Percentiles rank a stretch among this genome's conserved stretches.
Evolutionary conservation across 2,888 invertebrate species (phyloP).

Genomic region (Rhogogaster chlorosoma): DNA sequence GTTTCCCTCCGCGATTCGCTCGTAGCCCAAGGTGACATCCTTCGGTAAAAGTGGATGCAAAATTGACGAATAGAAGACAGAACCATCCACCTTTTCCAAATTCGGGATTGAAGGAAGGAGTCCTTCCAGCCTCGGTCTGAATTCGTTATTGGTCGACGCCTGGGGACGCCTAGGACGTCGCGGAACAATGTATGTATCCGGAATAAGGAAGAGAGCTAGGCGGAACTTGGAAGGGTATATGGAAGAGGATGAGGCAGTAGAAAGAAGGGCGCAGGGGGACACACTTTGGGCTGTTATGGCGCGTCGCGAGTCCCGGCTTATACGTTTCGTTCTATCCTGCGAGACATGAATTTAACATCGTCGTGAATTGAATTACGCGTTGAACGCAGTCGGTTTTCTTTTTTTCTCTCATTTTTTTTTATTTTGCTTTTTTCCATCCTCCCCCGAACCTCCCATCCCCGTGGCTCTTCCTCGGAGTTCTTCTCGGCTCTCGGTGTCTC

Average conservation of each 20-base stretch:
- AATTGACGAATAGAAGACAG: conserved; percentile 35
- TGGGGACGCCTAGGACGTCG: conserved; percentile 39
- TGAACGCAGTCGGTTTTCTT: conserved; percentile 45
- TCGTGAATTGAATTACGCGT: conserved; percentile 58
- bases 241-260: background rate
- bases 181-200: conserved; percentile 44
- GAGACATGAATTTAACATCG: conserved; percentile 60
- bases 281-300: conserved; percentile 45
- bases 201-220: conserved; percentile 24
- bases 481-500: conserved; percentile 50
- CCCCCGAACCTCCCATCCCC: background rate
- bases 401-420: background rate
- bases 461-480: background rate
- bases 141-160: conserved; percentile 49
- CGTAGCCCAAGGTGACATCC: conserved; percentile 22
- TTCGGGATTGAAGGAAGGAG: conserved; percentile 15
- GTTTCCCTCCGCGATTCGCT: background rate
- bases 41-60: conserved; percentile 20
- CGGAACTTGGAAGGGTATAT: background rate
- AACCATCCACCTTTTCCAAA: conserved; percentile 14
- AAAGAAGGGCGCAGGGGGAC: background rate
- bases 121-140: conserved; percentile 30
- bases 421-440: background rate
- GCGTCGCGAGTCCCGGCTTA: conserved; percentile 43
- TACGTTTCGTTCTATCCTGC: conserved; percentile 55